phyloP scores from a whole-genome alignment of 2,113 vertebrate genomes.

The Chitala chitala region DNA sequence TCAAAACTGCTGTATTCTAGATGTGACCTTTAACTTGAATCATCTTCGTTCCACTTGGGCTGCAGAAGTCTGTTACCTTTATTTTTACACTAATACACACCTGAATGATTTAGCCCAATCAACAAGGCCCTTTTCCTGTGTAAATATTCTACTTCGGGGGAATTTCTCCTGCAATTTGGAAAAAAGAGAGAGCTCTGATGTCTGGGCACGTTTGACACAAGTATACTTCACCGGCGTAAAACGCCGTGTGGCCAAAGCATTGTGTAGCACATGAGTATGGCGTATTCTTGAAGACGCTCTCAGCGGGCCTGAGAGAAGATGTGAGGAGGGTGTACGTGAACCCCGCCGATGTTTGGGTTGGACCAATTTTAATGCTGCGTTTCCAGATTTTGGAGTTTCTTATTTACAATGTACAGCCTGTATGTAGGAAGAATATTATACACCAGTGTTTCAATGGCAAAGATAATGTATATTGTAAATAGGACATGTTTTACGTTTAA shows the following conservation, averaged over 20 bases:
- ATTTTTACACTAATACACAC: too few relatives aligned
- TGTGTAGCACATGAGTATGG: background rate
- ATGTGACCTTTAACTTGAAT: background rate
- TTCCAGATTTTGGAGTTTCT: slow-evolving; percentile 19
- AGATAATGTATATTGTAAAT: slow-evolving; percentile 20
- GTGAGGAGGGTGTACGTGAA: background rate
- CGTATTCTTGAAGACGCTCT: background rate
- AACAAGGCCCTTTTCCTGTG: too few relatives aligned
- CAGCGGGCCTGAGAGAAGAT: slow-evolving; percentile 16
- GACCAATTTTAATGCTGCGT: slow-evolving; percentile 21
- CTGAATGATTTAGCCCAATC: too few relatives aligned
- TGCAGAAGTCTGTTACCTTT: too few relatives aligned
- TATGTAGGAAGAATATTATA: slow-evolving; percentile 20
- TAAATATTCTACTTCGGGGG: slow-evolving; percentile 8
- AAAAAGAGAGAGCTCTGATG: background rate
- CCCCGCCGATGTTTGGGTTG: slow-evolving; percentile 10
- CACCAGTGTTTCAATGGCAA: slow-evolving; percentile 8
- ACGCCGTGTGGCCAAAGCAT: slow-evolving; percentile 1
- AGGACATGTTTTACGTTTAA: slow-evolving; percentile 18
- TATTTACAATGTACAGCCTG: slow-evolving; percentile 23
- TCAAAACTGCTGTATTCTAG: background rate
- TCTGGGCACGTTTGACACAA: background rate
- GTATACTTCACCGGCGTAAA: background rate
- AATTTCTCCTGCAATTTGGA: background rate
- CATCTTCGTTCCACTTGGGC: too few relatives aligned